Percentiles rank a stretch among this genome's conserved stretches.
phyloP scores from a whole-genome alignment of 2,888 invertebrate genomes.

The Iphiclides podalirius region DNA sequence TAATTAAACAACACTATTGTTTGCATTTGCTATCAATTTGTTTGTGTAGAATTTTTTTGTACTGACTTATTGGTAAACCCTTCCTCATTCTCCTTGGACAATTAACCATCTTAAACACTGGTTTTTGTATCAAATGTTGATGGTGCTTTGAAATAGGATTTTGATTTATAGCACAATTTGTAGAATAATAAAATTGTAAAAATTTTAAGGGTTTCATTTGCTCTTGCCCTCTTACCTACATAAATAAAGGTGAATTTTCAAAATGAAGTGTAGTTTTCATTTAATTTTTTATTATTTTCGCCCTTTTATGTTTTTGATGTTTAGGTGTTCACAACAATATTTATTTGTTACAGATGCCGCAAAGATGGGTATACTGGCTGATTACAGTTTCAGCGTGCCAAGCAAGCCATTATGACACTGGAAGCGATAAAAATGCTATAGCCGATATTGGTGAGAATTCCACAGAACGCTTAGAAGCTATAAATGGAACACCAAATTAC shows the following conservation, averaged over 20 bases:
- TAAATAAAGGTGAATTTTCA: conserved; percentile 68
- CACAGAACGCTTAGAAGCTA: conserved; percentile 72
- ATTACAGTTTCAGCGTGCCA: conserved; percentile 45
- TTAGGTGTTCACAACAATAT: conserved; percentile 41
- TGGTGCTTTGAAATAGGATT: conserved; percentile 11
- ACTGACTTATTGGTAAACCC: conserved; percentile 23
- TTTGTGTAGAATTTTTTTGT: no score
- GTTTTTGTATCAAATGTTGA: conserved; percentile 20
- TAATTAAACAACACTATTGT: no score
- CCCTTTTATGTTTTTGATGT: conserved; percentile 35
- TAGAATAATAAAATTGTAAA: conserved; percentile 62
- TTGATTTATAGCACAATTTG: conserved; percentile 35
- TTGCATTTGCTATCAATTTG: no score
- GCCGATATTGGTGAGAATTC: conserved; percentile 49
- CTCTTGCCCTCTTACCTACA: conserved; percentile 56
- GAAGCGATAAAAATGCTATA: conserved; percentile 62
- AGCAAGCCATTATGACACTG: conserved; percentile 58
- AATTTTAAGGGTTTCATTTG: conserved; percentile 74
- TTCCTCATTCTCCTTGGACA: conserved; percentile 24
- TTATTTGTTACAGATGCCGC: conserved; percentile 74
- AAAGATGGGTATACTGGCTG: conserved; percentile 51
- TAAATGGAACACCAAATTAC: conserved; percentile 79
- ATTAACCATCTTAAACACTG: conserved; percentile 7
- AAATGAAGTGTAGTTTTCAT: conserved; percentile 74
- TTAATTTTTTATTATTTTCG: conserved; percentile 43